Percentiles rank a stretch among this genome's conserved stretches.
Conservation (phyloP, 2,797 vertebrate genomes). For the Thripadectes ignobilis region DNA sequence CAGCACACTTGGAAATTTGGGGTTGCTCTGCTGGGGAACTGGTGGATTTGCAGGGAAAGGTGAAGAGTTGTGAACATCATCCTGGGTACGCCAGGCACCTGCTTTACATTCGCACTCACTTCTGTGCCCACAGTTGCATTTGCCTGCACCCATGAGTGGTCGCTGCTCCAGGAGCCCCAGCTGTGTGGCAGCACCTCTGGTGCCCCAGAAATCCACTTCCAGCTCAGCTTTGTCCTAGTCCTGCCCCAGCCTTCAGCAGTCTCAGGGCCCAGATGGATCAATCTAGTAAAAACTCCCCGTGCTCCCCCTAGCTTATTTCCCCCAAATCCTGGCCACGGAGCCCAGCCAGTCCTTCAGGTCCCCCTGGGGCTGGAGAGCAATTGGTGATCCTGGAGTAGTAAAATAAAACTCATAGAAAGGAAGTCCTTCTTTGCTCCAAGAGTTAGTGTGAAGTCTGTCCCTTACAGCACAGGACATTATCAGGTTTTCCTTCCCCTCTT, state of each 20-base stretch:
- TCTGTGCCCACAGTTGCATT: neutral
- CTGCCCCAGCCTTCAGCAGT: neutral
- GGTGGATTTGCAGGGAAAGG: neutral
- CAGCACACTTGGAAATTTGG: fast-evolving
- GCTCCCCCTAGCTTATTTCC: too few species aligned
- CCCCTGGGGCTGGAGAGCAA: neutral
- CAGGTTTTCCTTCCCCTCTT: neutral
- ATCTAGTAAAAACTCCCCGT: neutral
- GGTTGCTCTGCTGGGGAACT: neutral
- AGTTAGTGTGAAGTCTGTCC: neutral
- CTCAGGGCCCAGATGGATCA: neutral
- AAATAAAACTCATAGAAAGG: neutral
- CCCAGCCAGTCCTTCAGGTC: neutral
- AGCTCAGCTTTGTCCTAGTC: neutral
- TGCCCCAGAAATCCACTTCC: neutral
- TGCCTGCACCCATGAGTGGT: fast-evolving
- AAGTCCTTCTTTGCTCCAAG: neutral
- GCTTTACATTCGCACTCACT: fast-evolving
- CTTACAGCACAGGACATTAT: neutral
- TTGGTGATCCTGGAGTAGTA: neutral
- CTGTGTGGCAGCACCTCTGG: fast-evolving
- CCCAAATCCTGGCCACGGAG: fast-evolving
- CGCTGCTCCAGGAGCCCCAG: fast-evolving
- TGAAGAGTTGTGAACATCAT: neutral
- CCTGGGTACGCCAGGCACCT: neutral